Conservation (phyloP, 2,797 vertebrate species). For the Lerista edwardsae region DNA sequence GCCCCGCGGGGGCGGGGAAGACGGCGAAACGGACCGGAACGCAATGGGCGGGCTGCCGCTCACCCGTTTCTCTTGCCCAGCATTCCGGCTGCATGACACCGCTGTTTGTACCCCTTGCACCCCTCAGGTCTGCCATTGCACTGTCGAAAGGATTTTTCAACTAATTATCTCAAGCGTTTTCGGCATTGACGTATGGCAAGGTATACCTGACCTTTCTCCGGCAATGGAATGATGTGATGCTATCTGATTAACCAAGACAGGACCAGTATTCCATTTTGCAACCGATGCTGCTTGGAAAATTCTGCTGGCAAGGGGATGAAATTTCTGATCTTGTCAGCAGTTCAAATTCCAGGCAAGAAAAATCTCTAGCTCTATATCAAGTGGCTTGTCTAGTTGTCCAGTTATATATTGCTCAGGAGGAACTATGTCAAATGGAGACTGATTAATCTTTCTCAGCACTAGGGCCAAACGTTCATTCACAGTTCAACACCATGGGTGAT, state of each 20-base stretch:
- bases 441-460: constrained; percentile 23
- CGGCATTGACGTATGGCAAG: not conserved
- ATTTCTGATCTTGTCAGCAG: not conserved
- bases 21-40: too few species aligned
- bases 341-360: not conserved
- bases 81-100: too few species aligned
- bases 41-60: too few species aligned
- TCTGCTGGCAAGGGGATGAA: not conserved
- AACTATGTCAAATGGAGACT: not conserved
- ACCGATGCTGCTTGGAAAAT: not conserved
- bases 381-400: not conserved
- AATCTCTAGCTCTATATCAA: not conserved
- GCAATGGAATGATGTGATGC: not conserved
- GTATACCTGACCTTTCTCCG: not conserved
- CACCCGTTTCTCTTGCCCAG: too few species aligned
- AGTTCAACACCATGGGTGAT: not conserved
- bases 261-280: not conserved
- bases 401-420: not conserved
- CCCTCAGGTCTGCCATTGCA: too few species aligned
- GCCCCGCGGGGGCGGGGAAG: too few species aligned
- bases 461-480: not conserved
- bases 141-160: constrained; percentile 23
- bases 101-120: too few species aligned
- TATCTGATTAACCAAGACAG: not conserved
- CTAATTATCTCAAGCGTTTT: constrained; percentile 20